These are phyloP conservation scores for Lottia scabra DNA, from an alignment of 2,888 invertebrate species.

Conservation along the genomic window DNA sequence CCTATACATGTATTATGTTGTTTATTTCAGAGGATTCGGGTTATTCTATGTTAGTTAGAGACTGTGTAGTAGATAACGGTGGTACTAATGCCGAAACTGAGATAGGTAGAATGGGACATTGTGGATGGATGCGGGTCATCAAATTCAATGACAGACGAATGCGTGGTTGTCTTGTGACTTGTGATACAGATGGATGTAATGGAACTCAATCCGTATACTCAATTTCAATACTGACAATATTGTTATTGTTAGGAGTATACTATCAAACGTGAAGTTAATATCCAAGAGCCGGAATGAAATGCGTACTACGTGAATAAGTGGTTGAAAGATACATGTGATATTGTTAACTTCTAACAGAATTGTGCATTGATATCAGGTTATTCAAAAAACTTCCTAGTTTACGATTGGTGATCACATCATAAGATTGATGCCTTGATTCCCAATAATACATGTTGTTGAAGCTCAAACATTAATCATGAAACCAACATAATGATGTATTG, in stretches of 20 bases:
- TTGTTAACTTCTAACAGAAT: too few relatives aligned
- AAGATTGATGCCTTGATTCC: too few relatives aligned
- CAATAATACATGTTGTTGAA: too few relatives aligned
- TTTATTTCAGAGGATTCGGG: slow-evolving; percentile 79
- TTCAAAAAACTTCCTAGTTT: too few relatives aligned
- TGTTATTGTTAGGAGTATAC: neutral
- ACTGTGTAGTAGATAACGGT: slow-evolving; percentile 95
- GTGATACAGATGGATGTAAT: slow-evolving; percentile 94
- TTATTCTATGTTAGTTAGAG: slow-evolving; percentile 86
- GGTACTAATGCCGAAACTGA: slow-evolving; percentile 96
- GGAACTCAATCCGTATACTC: slow-evolving; percentile 17
- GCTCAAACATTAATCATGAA: too few relatives aligned
- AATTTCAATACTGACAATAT: neutral
- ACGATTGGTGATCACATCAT: too few relatives aligned
- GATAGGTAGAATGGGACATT: slow-evolving; percentile 96
- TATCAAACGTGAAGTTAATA: too few relatives aligned
- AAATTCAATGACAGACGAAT: slow-evolving; percentile 90
- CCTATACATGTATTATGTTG: neutral
- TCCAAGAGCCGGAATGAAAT: too few relatives aligned
- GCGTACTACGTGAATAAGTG: too few relatives aligned
- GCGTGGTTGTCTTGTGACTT: slow-evolving; percentile 93
- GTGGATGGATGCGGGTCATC: slow-evolving; percentile 93
- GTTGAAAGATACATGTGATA: too few relatives aligned
- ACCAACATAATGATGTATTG: too few relatives aligned
- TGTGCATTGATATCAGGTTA: too few relatives aligned